A percentile compares a stretch with the other conserved stretches of the same genome.
Conservation (phyloP, 1,140 invertebrate species). For the Microplitis demolitor region DNA sequence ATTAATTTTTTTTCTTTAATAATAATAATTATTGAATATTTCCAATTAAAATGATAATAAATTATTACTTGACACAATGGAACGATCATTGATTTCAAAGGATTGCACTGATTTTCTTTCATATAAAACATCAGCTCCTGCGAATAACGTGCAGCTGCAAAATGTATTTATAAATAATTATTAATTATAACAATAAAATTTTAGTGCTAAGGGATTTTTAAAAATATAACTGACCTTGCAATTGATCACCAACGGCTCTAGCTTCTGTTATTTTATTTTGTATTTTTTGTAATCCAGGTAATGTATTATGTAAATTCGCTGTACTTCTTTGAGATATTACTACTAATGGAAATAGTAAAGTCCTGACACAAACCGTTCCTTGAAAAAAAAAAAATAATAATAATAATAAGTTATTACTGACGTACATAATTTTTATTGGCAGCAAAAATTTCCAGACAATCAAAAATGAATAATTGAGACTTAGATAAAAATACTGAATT, state of each 20-base stretch:
- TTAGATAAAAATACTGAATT: no score
- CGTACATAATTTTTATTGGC: no score
- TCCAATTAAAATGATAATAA: neutral
- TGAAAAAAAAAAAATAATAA: constrained; percentile 6
- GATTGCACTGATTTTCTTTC: constrained; percentile 80
- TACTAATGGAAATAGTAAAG: constrained; percentile 81
- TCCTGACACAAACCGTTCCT: constrained; percentile 79
- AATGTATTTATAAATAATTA: constrained; percentile 16
- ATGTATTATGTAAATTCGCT: constrained; percentile 77
- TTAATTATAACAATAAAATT: constrained; percentile 6
- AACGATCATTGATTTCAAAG: constrained; percentile 79
- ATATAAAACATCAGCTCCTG: constrained; percentile 80
- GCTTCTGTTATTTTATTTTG: constrained; percentile 86
- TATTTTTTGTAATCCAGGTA: constrained; percentile 79
- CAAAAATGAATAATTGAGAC: no score
- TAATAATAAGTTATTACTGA: neutral
- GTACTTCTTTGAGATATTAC: constrained; percentile 78
- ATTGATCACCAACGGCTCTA: constrained; percentile 76
- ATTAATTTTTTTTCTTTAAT: constrained; percentile 24
- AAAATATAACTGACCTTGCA: constrained; percentile 66
- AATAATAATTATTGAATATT: constrained; percentile 10
- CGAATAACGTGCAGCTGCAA: constrained; percentile 68
- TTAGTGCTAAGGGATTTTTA: neutral
- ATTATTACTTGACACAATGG: constrained; percentile 75
- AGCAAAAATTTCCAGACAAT: no score